Evolutionary conservation across 1,140 invertebrate genomes (phyloP).

Genomic region (Drosophila sechellia): DNA sequence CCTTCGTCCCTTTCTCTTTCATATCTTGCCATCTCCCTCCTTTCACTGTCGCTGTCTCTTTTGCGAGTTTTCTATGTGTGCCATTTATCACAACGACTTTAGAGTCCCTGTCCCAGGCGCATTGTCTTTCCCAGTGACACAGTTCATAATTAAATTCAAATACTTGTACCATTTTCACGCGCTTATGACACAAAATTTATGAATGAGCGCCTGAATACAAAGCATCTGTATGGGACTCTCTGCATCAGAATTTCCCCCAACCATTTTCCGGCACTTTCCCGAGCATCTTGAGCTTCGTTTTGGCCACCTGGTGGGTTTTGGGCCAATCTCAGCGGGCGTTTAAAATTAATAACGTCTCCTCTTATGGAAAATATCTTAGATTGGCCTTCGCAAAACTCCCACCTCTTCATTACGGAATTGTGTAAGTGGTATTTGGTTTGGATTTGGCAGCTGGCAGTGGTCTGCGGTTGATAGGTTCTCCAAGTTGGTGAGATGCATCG

Average conservation of each 20-base stretch:
- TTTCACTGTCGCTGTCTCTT: slow-evolving; percentile 6
- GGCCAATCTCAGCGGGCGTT: slow-evolving; percentile 68
- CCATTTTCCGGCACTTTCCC: slow-evolving; percentile 1
- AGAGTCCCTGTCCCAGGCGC: slow-evolving; percentile 39
- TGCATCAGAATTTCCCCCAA: background rate
- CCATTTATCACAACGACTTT: slow-evolving; percentile 75
- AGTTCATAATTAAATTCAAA: slow-evolving; percentile 83
- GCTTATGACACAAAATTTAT: slow-evolving; percentile 79
- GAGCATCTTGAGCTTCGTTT: slow-evolving; percentile 6
- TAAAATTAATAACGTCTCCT: slow-evolving; percentile 75
- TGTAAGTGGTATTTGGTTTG: slow-evolving; percentile 5
- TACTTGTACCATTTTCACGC: slow-evolving; percentile 77
- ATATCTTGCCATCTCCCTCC: background rate
- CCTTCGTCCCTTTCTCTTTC: background rate
- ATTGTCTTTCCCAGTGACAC: slow-evolving; percentile 64
- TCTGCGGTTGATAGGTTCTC: slow-evolving; percentile 34
- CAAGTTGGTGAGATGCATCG: background rate
- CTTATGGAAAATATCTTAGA: slow-evolving; percentile 45
- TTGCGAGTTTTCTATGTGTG: slow-evolving; percentile 21
- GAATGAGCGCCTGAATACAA: slow-evolving; percentile 65
- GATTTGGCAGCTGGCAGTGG: slow-evolving; percentile 15
- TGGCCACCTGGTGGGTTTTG: slow-evolving; percentile 68
- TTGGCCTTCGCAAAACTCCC: slow-evolving; percentile 17
- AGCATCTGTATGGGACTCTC: slow-evolving; percentile 18
- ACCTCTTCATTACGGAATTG: slow-evolving; percentile 27